Evolutionary conservation across 1,140 invertebrate genomes (phyloP), one percentile per base, ranked within the genome.

Genomic region (Bombus huntii): DNA sequence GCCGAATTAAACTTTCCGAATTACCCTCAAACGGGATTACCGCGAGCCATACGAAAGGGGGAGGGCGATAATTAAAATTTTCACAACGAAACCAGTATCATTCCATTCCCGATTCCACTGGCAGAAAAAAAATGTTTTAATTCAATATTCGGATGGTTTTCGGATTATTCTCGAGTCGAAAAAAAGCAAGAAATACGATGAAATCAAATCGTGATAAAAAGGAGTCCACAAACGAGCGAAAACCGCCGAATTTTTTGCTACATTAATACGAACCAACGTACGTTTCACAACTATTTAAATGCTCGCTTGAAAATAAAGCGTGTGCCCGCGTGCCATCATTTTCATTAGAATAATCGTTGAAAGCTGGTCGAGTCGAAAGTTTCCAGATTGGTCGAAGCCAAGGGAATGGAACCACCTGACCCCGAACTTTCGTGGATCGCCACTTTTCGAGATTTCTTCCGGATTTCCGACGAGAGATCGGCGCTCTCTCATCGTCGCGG

Each of bases 341-440:
- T 78, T 84, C 82, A 84, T 78, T 84, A 78, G 22, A 84, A 84
- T 78, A 84, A 85, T 65, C 42, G 66, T 10, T 28, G 31, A n/a
- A 68, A 15, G 31, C 18, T 13, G 74, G 65, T 28, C 37, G 25
- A n/a, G 22, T 3, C 13, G 25, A 44, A 85, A 80, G 39, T 85
- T 85, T 85, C 42, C 9, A 34, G 25, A 62, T 62, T n/a, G 13
- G 31, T 68, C 37, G 74, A 83, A 10, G 31, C n/a, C n/a, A 34
- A 10, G 34, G 77, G 57, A 62, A 79, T n/a, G 62, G 65, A 44
- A 59, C 12, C 75, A 57, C 13, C 74, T 71, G n/a, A 79, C 42
- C 77, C 76, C 42, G 13, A 73, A 80, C 57, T 80, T 83, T 59
- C 59, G 53, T 34, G 66, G n/a, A 62, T 79, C 39, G 83, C 22